Percentiles rank a stretch among this genome's conserved stretches.
Conservation (phyloP, 2,888 invertebrate species). For the Lasioglossum vierecki region DNA sequence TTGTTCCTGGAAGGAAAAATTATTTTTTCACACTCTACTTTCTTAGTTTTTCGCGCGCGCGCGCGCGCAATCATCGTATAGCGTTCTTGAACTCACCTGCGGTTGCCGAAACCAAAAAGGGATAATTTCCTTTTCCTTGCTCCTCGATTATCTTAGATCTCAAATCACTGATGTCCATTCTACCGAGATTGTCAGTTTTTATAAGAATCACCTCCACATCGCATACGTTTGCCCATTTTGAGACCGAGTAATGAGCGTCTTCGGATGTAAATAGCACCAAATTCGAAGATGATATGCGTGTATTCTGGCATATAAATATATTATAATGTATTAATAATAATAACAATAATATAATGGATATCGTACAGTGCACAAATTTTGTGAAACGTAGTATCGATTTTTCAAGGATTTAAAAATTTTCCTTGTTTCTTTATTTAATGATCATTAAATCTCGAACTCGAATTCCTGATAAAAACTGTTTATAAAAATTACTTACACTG, state of each 20-base stretch:
- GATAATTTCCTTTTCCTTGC: slow-evolving; percentile 47
- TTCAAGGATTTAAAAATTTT: not conserved
- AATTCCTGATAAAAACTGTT: not conserved
- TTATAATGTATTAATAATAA: not conserved
- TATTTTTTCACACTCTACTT: not conserved
- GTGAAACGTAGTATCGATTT: not conserved
- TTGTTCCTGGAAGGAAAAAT: slow-evolving; percentile 83
- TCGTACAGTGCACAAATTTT: not conserved
- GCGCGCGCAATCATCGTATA: not conserved
- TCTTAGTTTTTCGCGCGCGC: not conserved
- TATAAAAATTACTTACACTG: slow-evolving; percentile 78
- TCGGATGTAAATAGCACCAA: slow-evolving; percentile 86
- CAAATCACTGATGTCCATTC: slow-evolving; percentile 81
- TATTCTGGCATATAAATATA: slow-evolving; percentile 33
- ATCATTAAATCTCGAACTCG: no score
- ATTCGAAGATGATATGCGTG: slow-evolving; percentile 81
- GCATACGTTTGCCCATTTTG: slow-evolving; percentile 86
- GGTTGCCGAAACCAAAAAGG: slow-evolving; percentile 59
- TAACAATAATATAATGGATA: not conserved
- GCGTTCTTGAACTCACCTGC: slow-evolving; percentile 52
- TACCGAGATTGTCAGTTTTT: slow-evolving; percentile 82
- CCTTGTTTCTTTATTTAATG: not conserved
- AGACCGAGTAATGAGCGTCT: slow-evolving; percentile 87
- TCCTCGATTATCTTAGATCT: slow-evolving; percentile 65
- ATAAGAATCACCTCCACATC: slow-evolving; percentile 86